Conservation (phyloP, 2,888 invertebrate species). For the Cremastobaeus sp. region DNA sequence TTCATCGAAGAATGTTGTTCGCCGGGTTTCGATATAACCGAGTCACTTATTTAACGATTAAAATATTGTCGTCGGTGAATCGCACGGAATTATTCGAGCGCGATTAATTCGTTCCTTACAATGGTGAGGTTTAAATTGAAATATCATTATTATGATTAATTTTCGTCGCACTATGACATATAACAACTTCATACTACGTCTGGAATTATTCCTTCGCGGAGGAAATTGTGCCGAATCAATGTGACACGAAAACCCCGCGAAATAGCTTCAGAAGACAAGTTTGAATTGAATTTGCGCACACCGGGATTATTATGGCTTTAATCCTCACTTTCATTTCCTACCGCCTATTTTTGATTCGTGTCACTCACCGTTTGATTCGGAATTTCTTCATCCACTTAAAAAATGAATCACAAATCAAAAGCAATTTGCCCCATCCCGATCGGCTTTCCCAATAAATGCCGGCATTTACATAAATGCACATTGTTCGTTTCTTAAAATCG, state of each 20-base stretch:
- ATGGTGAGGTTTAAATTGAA: conserved; percentile 42
- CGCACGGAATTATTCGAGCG: conserved; percentile 16
- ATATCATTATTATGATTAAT: conserved; percentile 51
- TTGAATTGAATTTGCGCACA: conserved; percentile 68
- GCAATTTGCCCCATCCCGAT: too few species aligned
- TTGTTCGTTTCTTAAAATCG: too few species aligned
- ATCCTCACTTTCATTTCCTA: neutral
- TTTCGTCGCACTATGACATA: conserved; percentile 15
- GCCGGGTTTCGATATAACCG: too few species aligned
- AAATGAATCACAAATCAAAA: neutral
- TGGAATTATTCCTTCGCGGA: conserved; percentile 25
- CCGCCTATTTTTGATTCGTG: neutral
- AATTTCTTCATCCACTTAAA: neutral
- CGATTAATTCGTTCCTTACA: conserved; percentile 22
- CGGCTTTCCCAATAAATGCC: too few species aligned
- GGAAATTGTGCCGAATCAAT: conserved; percentile 55
- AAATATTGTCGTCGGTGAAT: conserved; percentile 13
- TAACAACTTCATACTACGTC: conserved; percentile 34
- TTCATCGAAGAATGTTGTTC: too few species aligned
- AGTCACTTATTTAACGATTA: conserved; percentile 31
- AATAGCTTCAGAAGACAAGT: conserved; percentile 68
- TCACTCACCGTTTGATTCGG: neutral
- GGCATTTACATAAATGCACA: too few species aligned
- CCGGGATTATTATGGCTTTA: conserved; percentile 31
- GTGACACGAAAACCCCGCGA: conserved; percentile 64